Conservation (phyloP, 2,888 invertebrate species). For the Agrotis segetum region DNA sequence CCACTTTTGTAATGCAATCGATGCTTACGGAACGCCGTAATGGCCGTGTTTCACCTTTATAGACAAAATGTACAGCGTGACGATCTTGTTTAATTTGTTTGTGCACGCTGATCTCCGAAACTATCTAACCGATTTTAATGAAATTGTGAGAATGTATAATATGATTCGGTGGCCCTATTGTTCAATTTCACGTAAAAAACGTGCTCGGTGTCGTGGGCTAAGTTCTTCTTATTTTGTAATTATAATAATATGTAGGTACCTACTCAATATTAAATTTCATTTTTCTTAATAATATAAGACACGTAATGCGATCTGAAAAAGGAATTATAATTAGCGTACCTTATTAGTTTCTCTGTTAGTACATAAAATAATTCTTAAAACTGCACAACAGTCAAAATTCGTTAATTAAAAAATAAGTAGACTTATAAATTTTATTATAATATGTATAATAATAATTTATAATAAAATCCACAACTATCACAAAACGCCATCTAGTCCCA, state of each 20-base stretch:
- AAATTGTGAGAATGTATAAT: too few species aligned
- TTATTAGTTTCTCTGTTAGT: neutral
- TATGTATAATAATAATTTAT: too few species aligned
- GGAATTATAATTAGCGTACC: neutral
- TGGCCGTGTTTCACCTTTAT: constrained; percentile 18
- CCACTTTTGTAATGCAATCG: constrained; percentile 54
- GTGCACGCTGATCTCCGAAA: too few species aligned
- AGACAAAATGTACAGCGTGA: constrained; percentile 1
- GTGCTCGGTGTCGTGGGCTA: too few species aligned
- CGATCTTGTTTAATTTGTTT: neutral
- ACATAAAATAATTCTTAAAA: neutral
- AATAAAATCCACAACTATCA: too few species aligned
- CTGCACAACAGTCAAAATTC: neutral
- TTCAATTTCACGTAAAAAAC: too few species aligned
- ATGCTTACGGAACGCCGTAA: constrained; percentile 34
- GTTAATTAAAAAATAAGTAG: constrained; percentile 14
- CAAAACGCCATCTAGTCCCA: too few species aligned
- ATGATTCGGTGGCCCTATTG: too few species aligned
- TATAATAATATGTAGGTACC: too few species aligned
- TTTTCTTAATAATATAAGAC: neutral
- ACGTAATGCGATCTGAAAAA: neutral
- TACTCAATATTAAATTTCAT: neutral
- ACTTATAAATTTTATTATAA: too few species aligned
- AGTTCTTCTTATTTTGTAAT: neutral
- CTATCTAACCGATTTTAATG: too few species aligned